Conservation (phyloP, 1,140 invertebrate species). For the Drosophila fuyamai region DNA sequence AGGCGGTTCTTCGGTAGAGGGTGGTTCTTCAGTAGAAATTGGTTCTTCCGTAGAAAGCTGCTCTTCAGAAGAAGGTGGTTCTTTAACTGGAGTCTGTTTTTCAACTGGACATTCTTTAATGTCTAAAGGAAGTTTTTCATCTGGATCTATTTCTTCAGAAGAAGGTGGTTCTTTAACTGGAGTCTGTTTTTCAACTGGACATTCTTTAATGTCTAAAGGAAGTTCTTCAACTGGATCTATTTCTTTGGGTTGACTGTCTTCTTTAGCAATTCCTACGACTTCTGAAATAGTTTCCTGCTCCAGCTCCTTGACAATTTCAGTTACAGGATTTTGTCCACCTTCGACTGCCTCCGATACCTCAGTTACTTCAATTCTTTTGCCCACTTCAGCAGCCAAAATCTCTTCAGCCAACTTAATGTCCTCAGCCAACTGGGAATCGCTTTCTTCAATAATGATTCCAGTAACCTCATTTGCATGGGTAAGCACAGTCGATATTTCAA, state of each 20-base stretch:
- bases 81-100: neutral
- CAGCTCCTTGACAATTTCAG: slow-evolving; percentile 35
- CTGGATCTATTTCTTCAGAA: neutral
- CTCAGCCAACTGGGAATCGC: slow-evolving; percentile 37
- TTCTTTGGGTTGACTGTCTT: neutral
- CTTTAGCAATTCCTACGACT: neutral
- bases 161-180: too few relatives aligned
- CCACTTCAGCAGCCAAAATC: slow-evolving; percentile 38
- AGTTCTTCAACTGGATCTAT: neutral
- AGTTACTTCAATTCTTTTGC: slow-evolving; percentile 16
- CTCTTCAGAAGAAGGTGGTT: too few relatives aligned
- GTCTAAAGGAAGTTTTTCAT: neutral
- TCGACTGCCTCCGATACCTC: neutral
- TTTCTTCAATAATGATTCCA: slow-evolving; percentile 14
- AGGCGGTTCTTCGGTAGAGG: too few relatives aligned
- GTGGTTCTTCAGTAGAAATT: too few relatives aligned
- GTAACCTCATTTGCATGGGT: neutral
- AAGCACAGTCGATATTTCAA: slow-evolving; percentile 6
- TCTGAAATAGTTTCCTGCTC: slow-evolving; percentile 30
- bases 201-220: neutral
- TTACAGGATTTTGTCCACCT: slow-evolving; percentile 20
- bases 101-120: neutral
- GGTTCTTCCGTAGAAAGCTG: too few relatives aligned
- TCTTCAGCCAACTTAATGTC: slow-evolving; percentile 43
- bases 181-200: neutral